Base-by-base conservation (phyloP, 64 coral and sea anemone species). In the Catalaphyllia jardinei region DNA sequence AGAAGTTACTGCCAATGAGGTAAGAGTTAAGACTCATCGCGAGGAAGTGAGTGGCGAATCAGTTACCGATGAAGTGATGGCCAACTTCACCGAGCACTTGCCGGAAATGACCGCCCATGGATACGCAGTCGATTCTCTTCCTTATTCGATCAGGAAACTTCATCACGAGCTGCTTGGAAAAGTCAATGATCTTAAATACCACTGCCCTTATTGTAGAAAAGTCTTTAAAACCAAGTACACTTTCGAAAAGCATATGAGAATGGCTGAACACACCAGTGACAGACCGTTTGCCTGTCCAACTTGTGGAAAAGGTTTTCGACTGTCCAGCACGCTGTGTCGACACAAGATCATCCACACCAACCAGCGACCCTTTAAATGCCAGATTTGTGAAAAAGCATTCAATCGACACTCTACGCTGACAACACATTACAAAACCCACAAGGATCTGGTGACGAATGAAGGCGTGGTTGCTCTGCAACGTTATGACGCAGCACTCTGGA, bases 311-410 rank as follows among this genome's bases (percentile, higher is more conserved):
- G 76, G 76, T 52, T 79, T 79, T 29, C 76, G 76, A 29, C 38
- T 79, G 49, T 54, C 76, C 49, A 79, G 76, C 25, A 79, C 76
- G 9, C 51, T 79, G 76, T 79, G 76, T 54, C 49, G 76, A 27
- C 76, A 79, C 51, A 55, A 79, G 76, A 79, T 79, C 13, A 79
- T 25, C 38, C 76, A 79, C 46, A 79, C 76, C 51, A 79, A 79
- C 13, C 76, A 55, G 38, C 76, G 76, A 79, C 76, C 76, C 9
- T 79, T 79, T n/a, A 46, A 51, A 24, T 79, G 76, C 25, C 76
- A 54, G n/a, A 13, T 79, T 3, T 79, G 76, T 51, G n/a, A 54
- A 11, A 79, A 79, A 57, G 49, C 76, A 2, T 79, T 79, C 22
- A 79, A 79, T 29, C 76, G 76, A 18, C 76, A 79, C 4, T 79